Evolutionary conservation across 2,888 invertebrate species (phyloP).

Genomic region (Ethmia dodecea): DNA sequence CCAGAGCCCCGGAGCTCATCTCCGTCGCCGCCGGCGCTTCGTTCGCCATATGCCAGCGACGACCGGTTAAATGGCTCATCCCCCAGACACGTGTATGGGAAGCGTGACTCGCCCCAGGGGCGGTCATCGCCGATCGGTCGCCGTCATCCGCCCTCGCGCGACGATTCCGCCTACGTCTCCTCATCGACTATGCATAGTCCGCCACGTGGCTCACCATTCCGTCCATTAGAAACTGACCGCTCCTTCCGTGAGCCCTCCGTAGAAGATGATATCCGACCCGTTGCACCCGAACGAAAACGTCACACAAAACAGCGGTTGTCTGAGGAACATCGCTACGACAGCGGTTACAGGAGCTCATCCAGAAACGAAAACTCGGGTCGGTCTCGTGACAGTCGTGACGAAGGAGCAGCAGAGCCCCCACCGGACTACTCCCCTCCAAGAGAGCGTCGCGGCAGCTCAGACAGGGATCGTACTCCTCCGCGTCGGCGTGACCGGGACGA

Average conservation of each 20-base stretch:
- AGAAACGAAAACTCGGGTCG: slow-evolving; percentile 72
- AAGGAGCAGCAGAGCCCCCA: slow-evolving; percentile 80
- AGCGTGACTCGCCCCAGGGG: slow-evolving; percentile 63
- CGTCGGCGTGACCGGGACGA: slow-evolving; percentile 68
- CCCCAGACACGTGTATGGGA: slow-evolving; percentile 60
- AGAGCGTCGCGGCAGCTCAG: slow-evolving; percentile 60
- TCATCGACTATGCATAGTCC: slow-evolving; percentile 77
- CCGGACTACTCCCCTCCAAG: slow-evolving; percentile 84
- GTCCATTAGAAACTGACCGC: slow-evolving; percentile 61
- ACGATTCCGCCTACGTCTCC: slow-evolving; percentile 77
- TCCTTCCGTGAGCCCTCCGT: slow-evolving; percentile 71
- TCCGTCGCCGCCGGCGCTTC: slow-evolving; percentile 60
- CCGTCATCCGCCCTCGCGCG: slow-evolving; percentile 70
- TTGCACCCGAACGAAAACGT: slow-evolving; percentile 82
- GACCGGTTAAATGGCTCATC: slow-evolving; percentile 60
- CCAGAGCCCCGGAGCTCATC: slow-evolving; percentile 69
- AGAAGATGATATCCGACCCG: slow-evolving; percentile 71
- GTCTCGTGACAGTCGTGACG: slow-evolving; percentile 65
- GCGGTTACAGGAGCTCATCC: slow-evolving; percentile 77
- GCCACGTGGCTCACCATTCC: slow-evolving; percentile 71
- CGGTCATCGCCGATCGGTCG: slow-evolving; percentile 61
- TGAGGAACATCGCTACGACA: slow-evolving; percentile 74
- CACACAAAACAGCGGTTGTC: slow-evolving; percentile 73
- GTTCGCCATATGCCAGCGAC: slow-evolving; percentile 60
- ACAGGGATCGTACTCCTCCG: slow-evolving; percentile 61